phyloP scores from a whole-genome alignment of 2,797 vertebrate genomes.

The Pangasius djambal region DNA sequence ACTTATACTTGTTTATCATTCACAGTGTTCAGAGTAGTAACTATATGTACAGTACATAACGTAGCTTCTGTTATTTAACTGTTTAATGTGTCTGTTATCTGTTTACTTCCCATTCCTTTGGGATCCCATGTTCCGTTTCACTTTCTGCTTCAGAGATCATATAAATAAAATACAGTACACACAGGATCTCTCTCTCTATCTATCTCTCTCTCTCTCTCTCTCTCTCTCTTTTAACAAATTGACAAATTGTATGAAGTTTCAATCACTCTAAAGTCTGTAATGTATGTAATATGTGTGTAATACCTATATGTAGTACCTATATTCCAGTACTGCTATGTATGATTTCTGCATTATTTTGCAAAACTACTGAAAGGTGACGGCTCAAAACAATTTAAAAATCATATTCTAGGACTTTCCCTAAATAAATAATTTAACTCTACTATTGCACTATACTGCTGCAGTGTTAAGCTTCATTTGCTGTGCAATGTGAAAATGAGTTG shows the following conservation, averaged over 20 bases:
- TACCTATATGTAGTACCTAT: background rate
- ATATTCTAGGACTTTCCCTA: background rate
- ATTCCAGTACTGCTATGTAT: background rate
- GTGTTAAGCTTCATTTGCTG: background rate
- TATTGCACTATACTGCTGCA: background rate
- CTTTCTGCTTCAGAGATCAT: background rate
- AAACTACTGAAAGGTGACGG: background rate
- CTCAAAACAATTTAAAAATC: background rate
- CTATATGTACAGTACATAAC: background rate
- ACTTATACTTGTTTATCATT: background rate
- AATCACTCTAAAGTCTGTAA: background rate
- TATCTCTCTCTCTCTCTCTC: background rate
- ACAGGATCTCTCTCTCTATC: background rate
- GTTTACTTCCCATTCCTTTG: background rate
- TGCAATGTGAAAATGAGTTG: background rate
- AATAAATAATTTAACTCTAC: conserved; percentile 10
- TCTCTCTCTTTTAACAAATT: background rate
- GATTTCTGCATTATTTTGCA: background rate
- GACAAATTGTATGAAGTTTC: background rate
- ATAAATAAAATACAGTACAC: background rate
- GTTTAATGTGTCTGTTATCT: background rate
- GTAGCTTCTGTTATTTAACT: background rate
- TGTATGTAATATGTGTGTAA: background rate
- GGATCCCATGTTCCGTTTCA: background rate
- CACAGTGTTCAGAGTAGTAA: background rate